Conservation (phyloP, 2,113 vertebrate species). For the Dissostichus mawsoni region DNA sequence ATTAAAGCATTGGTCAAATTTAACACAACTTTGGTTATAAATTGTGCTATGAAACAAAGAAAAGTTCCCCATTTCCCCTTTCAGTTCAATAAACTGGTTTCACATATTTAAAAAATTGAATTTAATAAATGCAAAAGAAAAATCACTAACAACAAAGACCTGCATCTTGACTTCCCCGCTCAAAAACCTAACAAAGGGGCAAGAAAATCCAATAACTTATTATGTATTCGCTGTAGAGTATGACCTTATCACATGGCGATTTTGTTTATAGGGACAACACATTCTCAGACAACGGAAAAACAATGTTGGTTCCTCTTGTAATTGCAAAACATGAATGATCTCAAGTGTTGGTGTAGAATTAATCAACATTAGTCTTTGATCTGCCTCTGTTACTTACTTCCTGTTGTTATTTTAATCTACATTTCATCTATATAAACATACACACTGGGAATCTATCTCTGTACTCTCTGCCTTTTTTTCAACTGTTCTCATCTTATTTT, state of each 20-base stretch:
- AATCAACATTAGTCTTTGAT: slow-evolving; percentile 4
- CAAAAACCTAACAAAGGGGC: not conserved
- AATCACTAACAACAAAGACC: not conserved
- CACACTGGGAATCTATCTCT: not conserved
- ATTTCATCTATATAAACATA: not conserved
- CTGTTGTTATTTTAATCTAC: not conserved
- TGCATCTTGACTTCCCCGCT: not conserved
- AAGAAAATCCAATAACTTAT: not conserved
- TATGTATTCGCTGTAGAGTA: not conserved
- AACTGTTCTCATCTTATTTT: not conserved
- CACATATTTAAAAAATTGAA: not conserved
- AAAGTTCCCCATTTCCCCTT: not conserved
- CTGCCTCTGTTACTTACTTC: not conserved
- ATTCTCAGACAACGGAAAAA: not conserved
- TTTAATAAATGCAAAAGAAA: not conserved
- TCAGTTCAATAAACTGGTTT: not conserved
- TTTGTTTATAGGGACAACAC: slow-evolving; percentile 1
- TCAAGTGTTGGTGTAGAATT: not conserved
- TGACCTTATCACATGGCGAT: slow-evolving; percentile 15
- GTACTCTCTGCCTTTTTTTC: slow-evolving; percentile 16
- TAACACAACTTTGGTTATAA: too few relatives aligned
- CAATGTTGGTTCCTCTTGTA: not conserved
- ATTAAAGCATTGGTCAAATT: too few relatives aligned
- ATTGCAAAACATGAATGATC: slow-evolving; percentile 34
- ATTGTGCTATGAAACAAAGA: not conserved